phyloP scores from a whole-genome alignment of 2,113 vertebrate species.

The Myiopsitta monachus region DNA sequence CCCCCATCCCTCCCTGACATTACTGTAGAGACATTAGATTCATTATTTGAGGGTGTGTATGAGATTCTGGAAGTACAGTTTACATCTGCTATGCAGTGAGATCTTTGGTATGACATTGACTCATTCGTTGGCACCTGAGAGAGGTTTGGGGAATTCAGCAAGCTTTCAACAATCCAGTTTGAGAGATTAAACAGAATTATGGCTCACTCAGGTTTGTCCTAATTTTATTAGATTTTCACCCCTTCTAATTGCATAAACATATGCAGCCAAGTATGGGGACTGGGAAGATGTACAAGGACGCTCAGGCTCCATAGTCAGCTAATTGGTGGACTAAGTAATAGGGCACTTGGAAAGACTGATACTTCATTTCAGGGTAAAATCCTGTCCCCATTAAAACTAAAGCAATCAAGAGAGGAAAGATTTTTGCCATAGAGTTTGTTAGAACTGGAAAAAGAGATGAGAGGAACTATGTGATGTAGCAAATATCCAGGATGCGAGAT shows the following conservation, averaged over 20 bases:
- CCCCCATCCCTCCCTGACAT: background rate
- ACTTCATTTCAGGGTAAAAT: conserved; percentile 15
- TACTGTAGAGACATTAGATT: background rate
- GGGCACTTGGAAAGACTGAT: conserved; percentile 29
- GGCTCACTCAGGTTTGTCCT: conserved; percentile 31
- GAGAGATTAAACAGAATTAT: conserved; percentile 57
- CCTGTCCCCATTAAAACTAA: conserved; percentile 16
- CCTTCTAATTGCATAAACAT: conserved; percentile 58
- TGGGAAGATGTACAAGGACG: conserved; percentile 44
- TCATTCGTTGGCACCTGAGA: conserved; percentile 56
- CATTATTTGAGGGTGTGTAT: conserved; percentile 45
- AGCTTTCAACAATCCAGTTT: conserved; percentile 38
- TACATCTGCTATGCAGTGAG: conserved; percentile 32
- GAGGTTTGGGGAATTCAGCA: conserved; percentile 58
- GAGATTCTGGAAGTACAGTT: conserved; percentile 49
- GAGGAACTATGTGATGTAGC: background rate
- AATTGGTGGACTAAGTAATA: conserved; percentile 39
- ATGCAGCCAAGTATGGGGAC: conserved; percentile 52
- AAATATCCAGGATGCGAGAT: background rate
- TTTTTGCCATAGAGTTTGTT: background rate
- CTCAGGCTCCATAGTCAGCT: conserved; percentile 24
- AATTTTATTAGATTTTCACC: conserved; percentile 59
- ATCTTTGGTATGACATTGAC: conserved; percentile 52
- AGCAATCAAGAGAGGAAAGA: background rate
- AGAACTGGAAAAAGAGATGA: background rate